phyloP scores from a whole-genome alignment of 2,113 vertebrate genomes.

The Pachyramphus minor region DNA sequence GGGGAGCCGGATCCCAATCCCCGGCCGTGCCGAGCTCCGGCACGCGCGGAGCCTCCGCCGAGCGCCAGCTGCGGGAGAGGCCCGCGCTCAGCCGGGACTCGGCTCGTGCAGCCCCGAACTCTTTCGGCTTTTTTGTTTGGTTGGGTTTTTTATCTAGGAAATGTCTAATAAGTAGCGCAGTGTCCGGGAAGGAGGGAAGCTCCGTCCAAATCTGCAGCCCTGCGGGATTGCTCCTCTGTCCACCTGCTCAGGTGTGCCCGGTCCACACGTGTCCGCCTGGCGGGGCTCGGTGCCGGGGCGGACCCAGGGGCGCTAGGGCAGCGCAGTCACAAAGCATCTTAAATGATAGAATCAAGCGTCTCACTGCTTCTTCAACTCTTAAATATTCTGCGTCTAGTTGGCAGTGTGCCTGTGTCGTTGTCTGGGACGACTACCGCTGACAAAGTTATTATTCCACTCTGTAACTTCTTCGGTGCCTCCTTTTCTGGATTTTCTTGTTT shows the following conservation, averaged over 20 bases:
- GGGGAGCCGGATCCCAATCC: neutral
- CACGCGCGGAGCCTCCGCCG: neutral
- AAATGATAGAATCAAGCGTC: neutral
- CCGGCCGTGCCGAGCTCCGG: neutral
- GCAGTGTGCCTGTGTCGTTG: neutral
- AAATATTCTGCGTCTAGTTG: neutral
- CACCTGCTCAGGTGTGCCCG: neutral
- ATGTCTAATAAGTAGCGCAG: neutral
- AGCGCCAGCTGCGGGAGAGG: neutral
- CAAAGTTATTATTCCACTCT: neutral
- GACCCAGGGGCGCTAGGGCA: neutral
- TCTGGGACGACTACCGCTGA: neutral
- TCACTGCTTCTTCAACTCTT: neutral
- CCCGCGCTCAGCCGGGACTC: neutral
- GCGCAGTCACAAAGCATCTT: neutral
- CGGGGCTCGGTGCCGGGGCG: neutral
- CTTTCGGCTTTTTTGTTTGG: neutral
- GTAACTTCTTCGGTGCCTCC: neutral
- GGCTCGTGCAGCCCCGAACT: neutral
- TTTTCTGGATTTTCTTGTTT: neutral
- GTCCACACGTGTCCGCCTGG: neutral
- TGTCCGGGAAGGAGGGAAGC: neutral
- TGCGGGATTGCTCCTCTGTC: neutral
- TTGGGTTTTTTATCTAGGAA: neutral
- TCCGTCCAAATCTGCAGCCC: neutral